Conservation (phyloP, 2,888 invertebrate genomes). For the Amphimallon solstitiale region DNA sequence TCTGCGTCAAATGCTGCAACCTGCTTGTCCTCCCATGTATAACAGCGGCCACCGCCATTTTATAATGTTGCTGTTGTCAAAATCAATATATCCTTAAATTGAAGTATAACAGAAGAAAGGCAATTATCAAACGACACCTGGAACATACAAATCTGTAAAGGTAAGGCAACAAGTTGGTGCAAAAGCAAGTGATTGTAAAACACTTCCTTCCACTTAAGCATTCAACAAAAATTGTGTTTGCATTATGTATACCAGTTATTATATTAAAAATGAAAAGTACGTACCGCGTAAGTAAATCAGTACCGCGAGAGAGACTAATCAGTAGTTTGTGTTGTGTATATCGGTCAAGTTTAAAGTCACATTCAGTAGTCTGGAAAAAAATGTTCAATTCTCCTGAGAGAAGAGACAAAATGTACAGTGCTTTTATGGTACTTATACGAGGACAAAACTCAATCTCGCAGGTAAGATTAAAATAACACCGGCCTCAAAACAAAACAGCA, state of each 20-base stretch:
- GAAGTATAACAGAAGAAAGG: slow-evolving; percentile 41
- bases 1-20: slow-evolving; percentile 10
- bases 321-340: slow-evolving; percentile 63
- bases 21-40: slow-evolving; percentile 1
- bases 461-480: slow-evolving; percentile 62
- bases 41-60: slow-evolving; percentile 37
- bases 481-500: slow-evolving; percentile 55
- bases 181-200: slow-evolving; percentile 57
- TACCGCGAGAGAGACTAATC: slow-evolving; percentile 60
- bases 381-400: slow-evolving; percentile 53
- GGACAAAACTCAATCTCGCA: slow-evolving; percentile 59
- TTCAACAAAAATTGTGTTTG: slow-evolving; percentile 58
- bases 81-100: slow-evolving; percentile 38
- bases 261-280: slow-evolving; percentile 52
- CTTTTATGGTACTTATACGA: slow-evolving; percentile 59
- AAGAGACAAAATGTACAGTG: slow-evolving; percentile 61
- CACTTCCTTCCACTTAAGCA: slow-evolving; percentile 57
- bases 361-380: slow-evolving; percentile 55
- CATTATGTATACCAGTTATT: slow-evolving; percentile 55
- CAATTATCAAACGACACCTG: slow-evolving; percentile 40
- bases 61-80: slow-evolving; percentile 39
- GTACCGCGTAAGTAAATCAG: slow-evolving; percentile 53
- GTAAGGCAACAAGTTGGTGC: slow-evolving; percentile 60
- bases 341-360: slow-evolving; percentile 55
- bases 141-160: slow-evolving; percentile 48